Base-by-base conservation (phyloP, 2,888 invertebrate genomes). In the Zeuzera pyrina region DNA sequence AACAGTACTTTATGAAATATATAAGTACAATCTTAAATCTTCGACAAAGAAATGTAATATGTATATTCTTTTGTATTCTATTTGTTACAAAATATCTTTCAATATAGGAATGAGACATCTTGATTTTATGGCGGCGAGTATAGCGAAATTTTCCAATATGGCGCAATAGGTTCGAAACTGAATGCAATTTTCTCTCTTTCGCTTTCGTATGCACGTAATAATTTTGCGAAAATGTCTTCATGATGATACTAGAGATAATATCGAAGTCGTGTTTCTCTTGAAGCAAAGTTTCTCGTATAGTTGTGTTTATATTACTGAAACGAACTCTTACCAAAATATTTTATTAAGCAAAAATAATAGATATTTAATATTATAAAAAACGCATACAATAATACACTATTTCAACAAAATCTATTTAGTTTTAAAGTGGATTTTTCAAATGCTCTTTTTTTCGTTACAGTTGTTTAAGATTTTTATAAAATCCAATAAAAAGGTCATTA, bases 81-180 rank as follows among this genome's bases (percentile, higher is more conserved):
- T 25, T 25, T 8, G 25, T 8, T 12, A 12, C 11, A 8, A 25
- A 25, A 12, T 12, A 11, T 19, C 8, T 19, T 19, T 19, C 19
- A 5, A 19, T 5, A 25, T 25, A 25, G 8, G 25, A 25, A 19
- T 19, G 19, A 60, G 64, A 61, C 70, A 71, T 69, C 60, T 72
- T 71, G 71, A 52, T 45, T 68, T 72, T 70, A 70, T 55, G 64
- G 57, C 50, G 46, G 42, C 35, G 37, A 33, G 31, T 35, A 35
- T 19, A 29, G 33, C 31, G 39, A 38, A 51, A 43, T 43, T 43
- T 52, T 62, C 55, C 67, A 67, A 69, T 71, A 66, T 61, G 51
- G 44, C 42, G n/a, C n/a, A n/a, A n/a, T n/a, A n/a, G n/a, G n/a
- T n/a, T n/a, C n/a, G n/a, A 34, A 28, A 36, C 43, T 47, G 56